Percentiles rank a stretch among this genome's conserved stretches.
Evolutionary conservation across 2,888 invertebrate species (phyloP).

Genomic region (Synergus laeviventris): DNA sequence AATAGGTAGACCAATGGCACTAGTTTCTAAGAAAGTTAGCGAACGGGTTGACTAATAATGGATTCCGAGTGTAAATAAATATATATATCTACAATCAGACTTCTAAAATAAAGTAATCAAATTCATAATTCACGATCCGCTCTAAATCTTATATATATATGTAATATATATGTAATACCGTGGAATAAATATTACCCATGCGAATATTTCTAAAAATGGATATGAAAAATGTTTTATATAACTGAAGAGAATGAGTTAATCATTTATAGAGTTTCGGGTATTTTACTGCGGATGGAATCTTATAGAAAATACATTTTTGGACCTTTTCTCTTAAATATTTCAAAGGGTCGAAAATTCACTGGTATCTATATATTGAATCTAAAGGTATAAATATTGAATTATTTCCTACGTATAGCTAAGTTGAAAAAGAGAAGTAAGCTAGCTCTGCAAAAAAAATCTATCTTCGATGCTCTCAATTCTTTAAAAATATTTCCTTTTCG

Average conservation of each 20-base stretch:
- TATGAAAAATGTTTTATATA: no score
- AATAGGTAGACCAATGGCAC: no score
- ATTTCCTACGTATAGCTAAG: not conserved
- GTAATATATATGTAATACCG: no score
- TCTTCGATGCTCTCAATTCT: not conserved
- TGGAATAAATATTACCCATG: no score
- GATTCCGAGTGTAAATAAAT: no score
- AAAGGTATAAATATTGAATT: not conserved
- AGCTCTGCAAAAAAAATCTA: not conserved
- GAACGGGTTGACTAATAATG: no score
- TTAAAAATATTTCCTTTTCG: not conserved
- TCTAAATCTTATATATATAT: no score
- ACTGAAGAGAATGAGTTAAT: not conserved
- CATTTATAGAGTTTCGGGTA: no score
- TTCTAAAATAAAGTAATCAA: conserved; percentile 57
- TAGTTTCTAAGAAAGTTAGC: no score
- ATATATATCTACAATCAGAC: no score
- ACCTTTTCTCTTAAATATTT: not conserved
- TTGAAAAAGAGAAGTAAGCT: not conserved
- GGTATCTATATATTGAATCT: not conserved
- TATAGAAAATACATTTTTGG: not conserved
- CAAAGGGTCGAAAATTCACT: not conserved
- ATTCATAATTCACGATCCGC: conserved; percentile 69
- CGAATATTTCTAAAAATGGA: no score
- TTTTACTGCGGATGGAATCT: not conserved